Percentiles rank a stretch among this genome's conserved stretches.
These are phyloP conservation scores for Zalophus californianus DNA, from an alignment of 2,797 vertebrate species.

Conservation along the genomic window DNA sequence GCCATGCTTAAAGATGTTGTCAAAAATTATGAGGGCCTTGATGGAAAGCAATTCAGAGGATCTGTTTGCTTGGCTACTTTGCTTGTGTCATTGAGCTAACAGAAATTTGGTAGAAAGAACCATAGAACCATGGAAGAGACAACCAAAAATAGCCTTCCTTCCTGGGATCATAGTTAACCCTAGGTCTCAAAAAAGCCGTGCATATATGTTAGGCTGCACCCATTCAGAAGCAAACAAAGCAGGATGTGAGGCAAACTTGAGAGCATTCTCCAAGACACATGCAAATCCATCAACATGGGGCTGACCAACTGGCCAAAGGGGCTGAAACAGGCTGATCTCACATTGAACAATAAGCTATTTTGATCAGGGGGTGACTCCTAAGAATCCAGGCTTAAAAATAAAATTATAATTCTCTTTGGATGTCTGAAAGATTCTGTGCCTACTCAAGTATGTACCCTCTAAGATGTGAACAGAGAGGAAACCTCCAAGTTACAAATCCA, in stretches of 20 bases:
- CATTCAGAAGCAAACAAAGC: background rate
- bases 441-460: background rate
- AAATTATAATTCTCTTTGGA: background rate
- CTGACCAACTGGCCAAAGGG: background rate
- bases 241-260: background rate
- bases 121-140: background rate
- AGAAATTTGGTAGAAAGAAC: background rate
- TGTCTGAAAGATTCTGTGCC: background rate
- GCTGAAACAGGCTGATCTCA: background rate
- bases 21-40: background rate
- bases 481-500: background rate
- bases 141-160: background rate
- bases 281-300: too few species aligned
- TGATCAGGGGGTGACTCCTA: background rate
- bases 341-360: background rate
- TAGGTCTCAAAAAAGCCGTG: background rate
- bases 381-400: background rate
- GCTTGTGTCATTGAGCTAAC: background rate
- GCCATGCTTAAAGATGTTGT: background rate
- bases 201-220: background rate
- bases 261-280: background rate
- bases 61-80: too few species aligned
- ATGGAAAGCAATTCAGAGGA: background rate
- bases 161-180: background rate
- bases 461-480: background rate